Evolutionary conservation across 2,113 vertebrate species (phyloP), one percentile per base, ranked within the genome.

Genomic region (Micronisus gabar): DNA sequence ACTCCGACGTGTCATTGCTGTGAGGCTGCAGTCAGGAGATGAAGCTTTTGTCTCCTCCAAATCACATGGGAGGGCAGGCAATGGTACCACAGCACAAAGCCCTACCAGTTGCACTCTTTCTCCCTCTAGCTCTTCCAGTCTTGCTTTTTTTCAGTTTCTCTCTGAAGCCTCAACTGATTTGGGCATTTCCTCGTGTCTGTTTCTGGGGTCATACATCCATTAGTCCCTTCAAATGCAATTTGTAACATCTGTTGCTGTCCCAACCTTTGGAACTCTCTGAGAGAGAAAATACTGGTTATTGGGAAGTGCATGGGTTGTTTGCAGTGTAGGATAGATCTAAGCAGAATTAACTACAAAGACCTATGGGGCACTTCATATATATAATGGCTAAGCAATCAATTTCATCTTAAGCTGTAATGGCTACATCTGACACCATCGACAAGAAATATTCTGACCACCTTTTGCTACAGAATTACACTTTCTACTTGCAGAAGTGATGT

Each of bases 1-100:
- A 4, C n/a, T 36, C 59, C 2, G 0, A 5, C 0, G 30, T 3
- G 12, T 14, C 29, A 5, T 3, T 9, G 72, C 38, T 45, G 38
- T 10, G 20, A 34, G 38, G 29, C 23, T 67, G 34, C 45, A 12
- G 21, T 0, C 13, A 30, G 80, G 6, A n/a, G n/a, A 29, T 9
- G 38, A 29, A n/a, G 47, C 14, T 45, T n/a, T 40, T 56, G 19
- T 10, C 30, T 36, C 15, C 50, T n/a, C 48, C 36, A 19, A 12
- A 8, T 21, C 50, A 9, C 27, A 2, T 0, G 0, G 34, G 65
- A 53, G 30, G 15, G 70, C 58, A 59, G 58, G 38, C 32, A 29
- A 13, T 2, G 45, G 18, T 13, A 6, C 5, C 70, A 14, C 27
- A 1, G 55, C 62, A 40, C 34, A 8, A 5, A 29, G 23, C 38